These are phyloP conservation scores for Pagetopsis macropterus DNA, from an alignment of 2,797 vertebrate genomes.

Conservation along the genomic window DNA sequence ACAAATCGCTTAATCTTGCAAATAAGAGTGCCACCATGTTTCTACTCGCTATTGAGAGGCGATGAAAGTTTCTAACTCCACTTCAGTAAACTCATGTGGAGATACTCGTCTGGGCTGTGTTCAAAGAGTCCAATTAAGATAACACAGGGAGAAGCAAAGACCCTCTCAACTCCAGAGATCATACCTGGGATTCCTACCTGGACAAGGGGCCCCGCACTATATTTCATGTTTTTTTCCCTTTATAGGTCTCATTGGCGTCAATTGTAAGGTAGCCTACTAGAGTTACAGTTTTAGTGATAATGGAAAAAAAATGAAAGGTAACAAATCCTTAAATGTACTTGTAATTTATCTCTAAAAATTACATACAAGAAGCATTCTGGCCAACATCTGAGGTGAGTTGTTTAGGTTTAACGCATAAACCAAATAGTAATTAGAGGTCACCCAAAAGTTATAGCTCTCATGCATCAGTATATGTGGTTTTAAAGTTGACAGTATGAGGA, in stretches of 20 bases:
- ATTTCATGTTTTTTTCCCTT: background rate
- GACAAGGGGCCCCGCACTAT: slow-evolving; percentile 11
- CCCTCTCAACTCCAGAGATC: slow-evolving; percentile 21
- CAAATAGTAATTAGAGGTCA: slow-evolving; percentile 8
- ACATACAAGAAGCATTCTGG: background rate
- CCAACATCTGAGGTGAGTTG: background rate
- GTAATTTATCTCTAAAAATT: background rate
- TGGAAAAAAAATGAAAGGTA: background rate
- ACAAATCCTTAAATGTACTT: background rate
- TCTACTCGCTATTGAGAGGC: background rate
- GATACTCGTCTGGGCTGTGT: background rate
- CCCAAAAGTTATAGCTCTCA: background rate
- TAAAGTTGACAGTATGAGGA: background rate
- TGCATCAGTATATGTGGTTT: background rate
- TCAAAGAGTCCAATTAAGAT: slow-evolving; percentile 48
- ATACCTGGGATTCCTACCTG: slow-evolving; percentile 62
- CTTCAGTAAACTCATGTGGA: slow-evolving; percentile 20
- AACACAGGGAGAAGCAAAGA: slow-evolving; percentile 20
- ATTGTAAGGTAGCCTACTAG: background rate
- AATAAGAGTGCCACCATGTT: background rate
- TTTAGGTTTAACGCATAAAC: background rate
- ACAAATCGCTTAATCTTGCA: background rate
- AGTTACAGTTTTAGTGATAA: background rate
- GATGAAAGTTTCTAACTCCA: slow-evolving; percentile 2
- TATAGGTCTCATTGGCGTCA: background rate